Conservation (phyloP, 2,888 invertebrate genomes). For the Empis livida region DNA sequence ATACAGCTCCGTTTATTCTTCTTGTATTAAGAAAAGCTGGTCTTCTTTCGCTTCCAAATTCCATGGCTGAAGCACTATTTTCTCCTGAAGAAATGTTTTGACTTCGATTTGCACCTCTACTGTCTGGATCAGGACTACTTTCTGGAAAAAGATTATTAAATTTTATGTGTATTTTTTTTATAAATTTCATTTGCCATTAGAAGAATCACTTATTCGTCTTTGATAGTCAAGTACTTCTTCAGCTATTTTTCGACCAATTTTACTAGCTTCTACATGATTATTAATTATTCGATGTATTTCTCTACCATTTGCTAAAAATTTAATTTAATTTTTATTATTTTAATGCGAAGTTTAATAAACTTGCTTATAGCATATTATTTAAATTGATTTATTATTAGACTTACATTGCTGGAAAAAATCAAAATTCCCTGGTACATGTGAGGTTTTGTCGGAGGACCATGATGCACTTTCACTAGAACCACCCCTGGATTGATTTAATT, state of each 20-base stretch:
- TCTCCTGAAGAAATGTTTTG: too few species aligned
- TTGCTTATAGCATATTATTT: too few species aligned
- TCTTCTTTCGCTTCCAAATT: too few species aligned
- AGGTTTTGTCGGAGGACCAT: neutral
- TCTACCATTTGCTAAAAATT: constrained; percentile 40
- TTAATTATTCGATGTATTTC: constrained; percentile 59
- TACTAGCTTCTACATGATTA: constrained; percentile 67
- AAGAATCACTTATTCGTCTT: constrained; percentile 39
- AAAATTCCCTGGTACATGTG: constrained; percentile 32
- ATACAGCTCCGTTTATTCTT: too few species aligned
- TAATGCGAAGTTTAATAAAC: too few species aligned
- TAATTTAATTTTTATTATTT: neutral
- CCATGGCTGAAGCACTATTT: too few species aligned
- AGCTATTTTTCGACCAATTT: constrained; percentile 73
- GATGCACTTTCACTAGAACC: constrained; percentile 40
- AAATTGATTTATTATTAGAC: constrained; percentile 6
- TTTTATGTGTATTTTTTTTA: neutral
- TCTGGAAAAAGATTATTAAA: neutral
- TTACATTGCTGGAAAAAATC: constrained; percentile 45
- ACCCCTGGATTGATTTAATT: too few species aligned
- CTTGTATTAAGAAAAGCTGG: too few species aligned
- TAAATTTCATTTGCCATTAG: constrained; percentile 23
- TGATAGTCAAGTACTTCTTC: constrained; percentile 57
- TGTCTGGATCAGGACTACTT: too few species aligned
- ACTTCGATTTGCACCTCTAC: too few species aligned